phyloP scores from a whole-genome alignment of 2,797 vertebrate genomes.

The Lerista edwardsae region DNA sequence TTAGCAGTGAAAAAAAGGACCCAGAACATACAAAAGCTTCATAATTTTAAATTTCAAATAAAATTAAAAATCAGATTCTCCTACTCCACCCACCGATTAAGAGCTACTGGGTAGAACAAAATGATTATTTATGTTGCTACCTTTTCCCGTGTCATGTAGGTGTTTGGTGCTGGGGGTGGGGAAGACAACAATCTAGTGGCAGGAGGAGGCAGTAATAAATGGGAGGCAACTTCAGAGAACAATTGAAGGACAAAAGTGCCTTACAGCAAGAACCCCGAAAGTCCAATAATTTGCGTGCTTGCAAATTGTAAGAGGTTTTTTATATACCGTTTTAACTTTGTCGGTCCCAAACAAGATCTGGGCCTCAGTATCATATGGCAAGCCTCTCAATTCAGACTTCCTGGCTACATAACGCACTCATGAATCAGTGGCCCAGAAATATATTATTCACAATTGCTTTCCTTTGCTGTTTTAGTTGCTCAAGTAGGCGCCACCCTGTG shows the following conservation, averaged over 20 bases:
- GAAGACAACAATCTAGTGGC: slow-evolving; percentile 30
- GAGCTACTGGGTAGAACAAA: background rate
- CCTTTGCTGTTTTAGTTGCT: background rate
- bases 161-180: slow-evolving; percentile 56
- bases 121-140: slow-evolving; percentile 18
- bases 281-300: slow-evolving; percentile 59
- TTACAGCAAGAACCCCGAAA: slow-evolving; percentile 36
- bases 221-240: slow-evolving; percentile 46
- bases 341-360: background rate
- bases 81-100: background rate
- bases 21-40: background rate
- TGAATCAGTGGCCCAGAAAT: background rate
- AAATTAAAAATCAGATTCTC: slow-evolving; percentile 12
- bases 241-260: slow-evolving; percentile 24
- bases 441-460: background rate
- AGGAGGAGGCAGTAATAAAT: slow-evolving; percentile 29
- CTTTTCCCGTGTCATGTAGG: slow-evolving; percentile 61
- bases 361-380: slow-evolving; percentile 49
- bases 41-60: slow-evolving; percentile 39
- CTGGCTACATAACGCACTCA: background rate
- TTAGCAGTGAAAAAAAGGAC: slow-evolving; percentile 36
- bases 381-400: slow-evolving; percentile 32
- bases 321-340: slow-evolving; percentile 43
- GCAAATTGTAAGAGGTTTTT: slow-evolving; percentile 50
- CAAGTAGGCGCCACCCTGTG: no score